Evolutionary conservation across 2,797 vertebrate species (phyloP).

Genomic region (Enteromius radiatus): DNA sequence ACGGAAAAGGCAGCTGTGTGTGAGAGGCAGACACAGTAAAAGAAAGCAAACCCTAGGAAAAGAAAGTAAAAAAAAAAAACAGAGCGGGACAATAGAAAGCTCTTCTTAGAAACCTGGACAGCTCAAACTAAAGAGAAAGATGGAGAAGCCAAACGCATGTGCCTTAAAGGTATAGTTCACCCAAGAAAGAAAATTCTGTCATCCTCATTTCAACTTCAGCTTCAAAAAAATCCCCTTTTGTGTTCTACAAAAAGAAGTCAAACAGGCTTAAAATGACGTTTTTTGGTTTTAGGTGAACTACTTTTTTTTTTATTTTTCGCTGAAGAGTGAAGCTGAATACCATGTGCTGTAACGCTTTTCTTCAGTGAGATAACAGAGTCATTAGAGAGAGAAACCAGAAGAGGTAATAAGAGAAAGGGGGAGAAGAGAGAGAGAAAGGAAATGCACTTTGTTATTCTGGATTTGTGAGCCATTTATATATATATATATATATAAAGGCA

Average conservation of each 20-base stretch:
- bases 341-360: not conserved
- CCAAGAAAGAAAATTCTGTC: not conserved
- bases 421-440: too few relatives aligned
- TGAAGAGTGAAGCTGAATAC: not conserved
- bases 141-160: not conserved
- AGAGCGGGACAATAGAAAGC: constrained; percentile 1
- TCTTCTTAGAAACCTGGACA: constrained; percentile 26
- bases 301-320: not conserved
- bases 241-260: not conserved
- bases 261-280: not conserved
- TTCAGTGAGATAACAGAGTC: constrained; percentile 11
- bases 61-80: not conserved
- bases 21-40: constrained; percentile 30
- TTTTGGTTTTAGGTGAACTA: not conserved
- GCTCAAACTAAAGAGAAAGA: constrained; percentile 10
- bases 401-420: not conserved
- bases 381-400: constrained; percentile 3
- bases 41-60: constrained; percentile 12
- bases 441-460: not conserved
- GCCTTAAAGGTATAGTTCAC: not conserved
- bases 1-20: constrained; percentile 13
- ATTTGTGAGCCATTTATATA: not conserved
- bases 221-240: not conserved
- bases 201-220: not conserved
- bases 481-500: too few relatives aligned